Base-by-base conservation (phyloP, 1,140 invertebrate genomes). In the Danaus plexippus region DNA sequence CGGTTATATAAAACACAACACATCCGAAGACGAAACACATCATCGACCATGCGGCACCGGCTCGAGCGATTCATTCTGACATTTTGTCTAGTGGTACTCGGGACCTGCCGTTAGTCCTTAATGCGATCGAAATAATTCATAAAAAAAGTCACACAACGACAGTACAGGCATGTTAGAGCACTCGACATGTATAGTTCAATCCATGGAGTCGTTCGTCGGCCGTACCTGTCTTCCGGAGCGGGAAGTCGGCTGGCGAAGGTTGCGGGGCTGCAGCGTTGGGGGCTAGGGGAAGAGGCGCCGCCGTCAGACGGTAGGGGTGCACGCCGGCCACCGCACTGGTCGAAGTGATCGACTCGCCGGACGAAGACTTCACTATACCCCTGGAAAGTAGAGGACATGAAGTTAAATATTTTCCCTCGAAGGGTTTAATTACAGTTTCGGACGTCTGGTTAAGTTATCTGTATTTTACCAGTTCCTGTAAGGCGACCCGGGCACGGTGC, bases 201-300 rank as follows among this genome's bases (percentile, higher is more conserved):
- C 22, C 22, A 32, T 32, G 7, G 22, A 32, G 22, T 8, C 22
- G 22, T 5, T 32, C 5, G 2, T 32, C 22, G 22, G 3, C 71
- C 80, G 83, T 90, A 98, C 96, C 96, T 90, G 97, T 98, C 91
- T 98, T 98, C 63, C 96, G 85, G 2, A 98, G 90, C 47, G 96
- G 96, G 84, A 97, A 98, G 88, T 98, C 96, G 64, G 66, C 64
- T 47, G 94, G 92, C 73, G 94, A 92, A 81, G 92, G 93, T 55
- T 66, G 73, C 45, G 94, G 91, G 68, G 93, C 92, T 74, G 92
- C 92, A 87, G 93, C 92, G 68, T 89, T 89, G 32, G 88, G 73
- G 43, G 86, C 77, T 48, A 88, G 78, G 49, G 88, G 88, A 62
- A 87, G 85, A 41, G 91, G 91, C 61, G 79, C 75, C 9, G 77